phyloP scores from a whole-genome alignment of 2,888 invertebrate genomes.

The Mesochorus sp. region DNA sequence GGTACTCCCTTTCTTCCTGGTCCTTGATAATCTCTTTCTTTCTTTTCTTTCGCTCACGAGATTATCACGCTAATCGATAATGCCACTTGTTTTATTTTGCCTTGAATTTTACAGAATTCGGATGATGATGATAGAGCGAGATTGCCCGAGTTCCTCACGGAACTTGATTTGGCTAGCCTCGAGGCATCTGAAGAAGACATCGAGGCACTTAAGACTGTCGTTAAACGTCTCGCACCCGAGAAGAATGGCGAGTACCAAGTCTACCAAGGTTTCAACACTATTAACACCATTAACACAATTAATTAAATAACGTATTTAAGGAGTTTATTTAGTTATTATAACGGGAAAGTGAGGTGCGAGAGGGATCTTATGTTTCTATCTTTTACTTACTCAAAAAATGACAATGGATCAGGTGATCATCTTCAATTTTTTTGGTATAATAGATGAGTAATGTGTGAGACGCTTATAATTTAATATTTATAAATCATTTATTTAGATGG shows the following conservation, averaged over 20 bases:
- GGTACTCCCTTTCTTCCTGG: not conserved
- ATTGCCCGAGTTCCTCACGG: constrained; percentile 77
- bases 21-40: not conserved
- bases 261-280: constrained; percentile 75
- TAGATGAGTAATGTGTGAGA: too few species aligned
- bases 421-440: too few species aligned
- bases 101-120: constrained; percentile 57
- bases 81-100: constrained; percentile 3
- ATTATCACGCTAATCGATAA: constrained; percentile 9
- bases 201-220: constrained; percentile 76
- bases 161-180: constrained; percentile 74
- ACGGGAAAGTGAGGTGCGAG: too few species aligned
- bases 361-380: too few species aligned
- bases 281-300: constrained; percentile 40
- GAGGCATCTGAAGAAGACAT: constrained; percentile 77
- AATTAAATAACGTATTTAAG: too few species aligned
- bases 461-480: too few species aligned
- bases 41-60: not conserved
- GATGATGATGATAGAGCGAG: constrained; percentile 69
- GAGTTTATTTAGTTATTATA: too few species aligned
- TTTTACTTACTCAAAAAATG: too few species aligned
- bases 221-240: constrained; percentile 78
- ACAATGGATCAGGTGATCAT: too few species aligned
- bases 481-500: too few species aligned
- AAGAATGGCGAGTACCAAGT: constrained; percentile 81